Evolutionary conservation across 2,113 vertebrate genomes (phyloP).

Genomic region (Raphicerus campestris): DNA sequence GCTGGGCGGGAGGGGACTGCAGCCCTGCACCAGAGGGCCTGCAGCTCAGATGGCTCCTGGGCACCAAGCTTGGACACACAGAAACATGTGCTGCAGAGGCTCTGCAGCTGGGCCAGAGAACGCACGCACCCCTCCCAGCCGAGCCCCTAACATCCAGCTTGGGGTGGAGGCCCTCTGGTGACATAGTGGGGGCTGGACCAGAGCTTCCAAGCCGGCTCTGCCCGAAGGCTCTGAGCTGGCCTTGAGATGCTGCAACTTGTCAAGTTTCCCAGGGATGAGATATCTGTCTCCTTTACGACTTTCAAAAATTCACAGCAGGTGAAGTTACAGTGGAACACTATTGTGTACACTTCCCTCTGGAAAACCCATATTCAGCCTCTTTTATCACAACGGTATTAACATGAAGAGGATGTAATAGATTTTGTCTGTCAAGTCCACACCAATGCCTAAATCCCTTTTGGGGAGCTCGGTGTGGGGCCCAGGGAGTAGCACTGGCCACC

Average conservation of each 20-base stretch:
- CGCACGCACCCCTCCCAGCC: rapidly evolving
- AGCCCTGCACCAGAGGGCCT: background rate
- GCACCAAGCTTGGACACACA: background rate
- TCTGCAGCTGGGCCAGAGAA: rapidly evolving
- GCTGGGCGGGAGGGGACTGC: rapidly evolving
- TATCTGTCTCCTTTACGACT: background rate
- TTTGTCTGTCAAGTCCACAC: background rate
- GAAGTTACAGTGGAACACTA: background rate
- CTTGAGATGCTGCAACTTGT: rapidly evolving
- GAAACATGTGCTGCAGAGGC: rapidly evolving
- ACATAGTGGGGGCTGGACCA: rapidly evolving
- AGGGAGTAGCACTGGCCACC: background rate
- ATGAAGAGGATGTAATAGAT: background rate
- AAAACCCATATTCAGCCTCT: background rate
- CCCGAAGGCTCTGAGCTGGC: background rate
- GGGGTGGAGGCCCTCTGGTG: background rate
- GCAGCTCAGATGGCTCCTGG: background rate
- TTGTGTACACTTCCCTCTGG: background rate
- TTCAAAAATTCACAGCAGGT: background rate
- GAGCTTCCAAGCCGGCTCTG: background rate
- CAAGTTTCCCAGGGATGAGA: background rate
- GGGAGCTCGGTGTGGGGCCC: background rate
- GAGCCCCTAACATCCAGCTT: background rate
- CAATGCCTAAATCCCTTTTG: background rate
- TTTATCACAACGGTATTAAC: background rate